phyloP scores from a whole-genome alignment of 2,797 vertebrate genomes.

The Monodelphis domestica region DNA sequence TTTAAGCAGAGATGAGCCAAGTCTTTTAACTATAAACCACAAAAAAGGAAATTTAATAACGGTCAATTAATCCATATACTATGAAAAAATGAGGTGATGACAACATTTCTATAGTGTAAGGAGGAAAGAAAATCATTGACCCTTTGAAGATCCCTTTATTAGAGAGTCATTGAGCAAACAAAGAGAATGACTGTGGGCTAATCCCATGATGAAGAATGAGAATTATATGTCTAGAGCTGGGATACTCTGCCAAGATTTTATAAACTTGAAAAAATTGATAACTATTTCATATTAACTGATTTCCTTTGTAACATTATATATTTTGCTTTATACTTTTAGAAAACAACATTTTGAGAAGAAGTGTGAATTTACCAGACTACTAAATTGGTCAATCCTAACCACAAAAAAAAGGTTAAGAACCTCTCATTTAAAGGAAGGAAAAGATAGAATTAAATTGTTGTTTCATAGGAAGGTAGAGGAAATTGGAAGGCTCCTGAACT shows the following conservation, averaged over 20 bases:
- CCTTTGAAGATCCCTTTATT: neutral
- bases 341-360: neutral
- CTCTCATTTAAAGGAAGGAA: neutral
- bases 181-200: neutral
- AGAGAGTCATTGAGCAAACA: neutral
- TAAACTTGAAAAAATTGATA: neutral
- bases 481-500: neutral
- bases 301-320: neutral
- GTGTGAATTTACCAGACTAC: neutral
- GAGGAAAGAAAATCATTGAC: neutral
- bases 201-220: neutral
- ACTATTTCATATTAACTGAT: neutral
- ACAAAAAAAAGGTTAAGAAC: neutral
- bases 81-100: neutral
- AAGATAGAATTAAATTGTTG: neutral
- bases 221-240: neutral
- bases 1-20: neutral
- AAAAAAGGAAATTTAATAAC: neutral
- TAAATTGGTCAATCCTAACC: neutral
- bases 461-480: neutral
- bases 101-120: neutral
- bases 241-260: neutral
- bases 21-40: neutral
- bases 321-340: neutral
- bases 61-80: neutral